Conservation (phyloP, 2,113 vertebrate species). For the Mustela nigripes region DNA sequence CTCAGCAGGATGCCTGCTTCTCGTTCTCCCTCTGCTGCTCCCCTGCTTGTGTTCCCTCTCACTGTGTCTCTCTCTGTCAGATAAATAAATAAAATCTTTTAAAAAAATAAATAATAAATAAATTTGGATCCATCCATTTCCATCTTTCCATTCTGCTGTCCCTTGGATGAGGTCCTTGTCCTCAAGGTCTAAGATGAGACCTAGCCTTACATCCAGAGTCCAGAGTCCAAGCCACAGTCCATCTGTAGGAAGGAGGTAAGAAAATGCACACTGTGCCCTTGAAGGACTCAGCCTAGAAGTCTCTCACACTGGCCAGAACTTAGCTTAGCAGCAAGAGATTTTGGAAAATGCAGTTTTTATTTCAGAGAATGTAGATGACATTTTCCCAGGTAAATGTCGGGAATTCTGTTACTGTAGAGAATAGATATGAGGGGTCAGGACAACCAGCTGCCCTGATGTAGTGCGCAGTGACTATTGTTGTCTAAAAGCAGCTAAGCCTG, state of each 20-base stretch:
- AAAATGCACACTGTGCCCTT: neutral
- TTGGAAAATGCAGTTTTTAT: neutral
- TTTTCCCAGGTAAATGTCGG: neutral
- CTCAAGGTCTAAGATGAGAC: neutral
- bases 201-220: neutral
- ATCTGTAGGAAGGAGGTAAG: neutral
- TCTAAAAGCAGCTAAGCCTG: neutral
- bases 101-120: neutral
- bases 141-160: neutral
- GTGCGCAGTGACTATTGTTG: neutral
- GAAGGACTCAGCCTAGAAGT: no score
- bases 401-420: neutral
- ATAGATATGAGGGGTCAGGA: neutral
- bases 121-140: neutral
- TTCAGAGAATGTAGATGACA: neutral
- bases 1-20: no score
- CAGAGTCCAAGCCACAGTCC: neutral
- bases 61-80: no score
- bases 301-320: neutral
- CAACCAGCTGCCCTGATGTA: neutral
- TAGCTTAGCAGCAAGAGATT: conserved; percentile 16
- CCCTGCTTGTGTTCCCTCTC: no score
- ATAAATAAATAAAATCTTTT: no score
- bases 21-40: no score
- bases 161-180: neutral